These are phyloP conservation scores for Lampris megalopsis DNA, from an alignment of 2,113 vertebrate species.

Conservation along the genomic window DNA sequence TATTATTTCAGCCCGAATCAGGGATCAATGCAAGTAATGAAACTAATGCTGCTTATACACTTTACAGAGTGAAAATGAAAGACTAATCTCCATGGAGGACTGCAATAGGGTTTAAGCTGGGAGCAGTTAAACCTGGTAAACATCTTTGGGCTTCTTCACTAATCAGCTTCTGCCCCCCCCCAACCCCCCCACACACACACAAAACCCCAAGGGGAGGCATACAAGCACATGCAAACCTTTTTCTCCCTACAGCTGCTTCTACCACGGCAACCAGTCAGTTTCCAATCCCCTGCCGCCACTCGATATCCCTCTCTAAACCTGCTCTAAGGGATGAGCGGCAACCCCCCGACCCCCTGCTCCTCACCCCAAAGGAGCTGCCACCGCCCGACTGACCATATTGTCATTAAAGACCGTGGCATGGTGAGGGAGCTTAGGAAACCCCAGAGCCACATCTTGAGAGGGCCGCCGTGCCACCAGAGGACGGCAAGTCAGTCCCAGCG, in stretches of 20 bases:
- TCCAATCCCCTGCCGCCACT: background rate
- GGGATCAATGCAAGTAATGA: conserved; percentile 42
- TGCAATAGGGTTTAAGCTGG: conserved; percentile 58
- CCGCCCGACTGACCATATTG: conserved; percentile 82
- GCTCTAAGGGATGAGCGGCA: conserved; percentile 11
- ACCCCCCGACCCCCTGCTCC: background rate
- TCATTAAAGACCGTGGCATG: conserved; percentile 80
- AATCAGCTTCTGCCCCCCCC: conserved; percentile 60
- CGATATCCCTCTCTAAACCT: background rate
- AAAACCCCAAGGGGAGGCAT: background rate
- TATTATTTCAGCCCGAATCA: conserved; percentile 19
- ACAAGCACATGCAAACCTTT: background rate
- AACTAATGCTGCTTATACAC: conserved; percentile 25
- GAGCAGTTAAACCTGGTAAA: conserved; percentile 71
- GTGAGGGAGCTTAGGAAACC: conserved; percentile 69
- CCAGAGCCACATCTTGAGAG: conserved; percentile 74
- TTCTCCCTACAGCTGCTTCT: background rate
- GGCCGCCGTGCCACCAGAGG: conserved; percentile 61
- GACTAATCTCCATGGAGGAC: conserved; percentile 61
- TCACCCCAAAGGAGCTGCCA: conserved; percentile 46
- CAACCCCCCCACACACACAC: background rate
- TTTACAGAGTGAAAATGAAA: conserved; percentile 44
- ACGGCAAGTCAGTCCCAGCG: conserved; percentile 55
- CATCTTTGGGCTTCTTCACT: conserved; percentile 68
- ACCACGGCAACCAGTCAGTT: conserved; percentile 30